Evolutionary conservation across 1,140 invertebrate species (phyloP), one percentile per base, ranked within the genome.

Genomic region (Tigriopus japonicus): DNA sequence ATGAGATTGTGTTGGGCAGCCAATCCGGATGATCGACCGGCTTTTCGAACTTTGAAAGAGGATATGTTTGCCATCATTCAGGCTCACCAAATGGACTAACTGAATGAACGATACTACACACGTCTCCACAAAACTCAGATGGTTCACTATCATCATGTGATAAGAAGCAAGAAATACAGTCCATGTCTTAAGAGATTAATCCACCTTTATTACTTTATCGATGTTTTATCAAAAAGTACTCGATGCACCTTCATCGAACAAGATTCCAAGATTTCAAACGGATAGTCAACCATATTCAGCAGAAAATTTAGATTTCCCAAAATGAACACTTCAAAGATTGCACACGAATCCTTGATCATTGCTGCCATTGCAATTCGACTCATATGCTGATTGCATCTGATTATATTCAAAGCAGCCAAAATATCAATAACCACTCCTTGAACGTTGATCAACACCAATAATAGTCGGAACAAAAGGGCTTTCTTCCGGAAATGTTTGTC

Each of bases 1-100:
- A 61, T 61, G 59, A 23, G 59, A 23, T 52, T 61, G 14, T 61
- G 59, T 40, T 61, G 59, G 59, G 59, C 59, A 24, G 49, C 59
- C 13, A 56, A 21, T 24, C 59, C 59, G 14, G 59, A 61, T 56
- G 59, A 61, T 41, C 15, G 59, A 10, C 59, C 59, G 35, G 13
- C 42, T 15, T 61, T 61, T 42, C 43, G 59, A 19, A n/a, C 15
- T 2, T 54, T 61, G 6, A 61, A 61, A 61, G 59, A 61, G 40
- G 43, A 61, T 13, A 21, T 61, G 14, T n/a, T 51, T 19, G 21
- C 5, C 51, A 61, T 61, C 45, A 15, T 40, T 13, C 43, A 54
- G 13, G 28, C 19, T 3, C 15, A 54, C 2, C 59, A 61, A 61
- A 53, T 61, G 49, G 59, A 61, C 23, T 61, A 41, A 58, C 14